Evolutionary conservation across 2,797 vertebrate genomes (phyloP).

Genomic region (Phataginus tetradactyla): DNA sequence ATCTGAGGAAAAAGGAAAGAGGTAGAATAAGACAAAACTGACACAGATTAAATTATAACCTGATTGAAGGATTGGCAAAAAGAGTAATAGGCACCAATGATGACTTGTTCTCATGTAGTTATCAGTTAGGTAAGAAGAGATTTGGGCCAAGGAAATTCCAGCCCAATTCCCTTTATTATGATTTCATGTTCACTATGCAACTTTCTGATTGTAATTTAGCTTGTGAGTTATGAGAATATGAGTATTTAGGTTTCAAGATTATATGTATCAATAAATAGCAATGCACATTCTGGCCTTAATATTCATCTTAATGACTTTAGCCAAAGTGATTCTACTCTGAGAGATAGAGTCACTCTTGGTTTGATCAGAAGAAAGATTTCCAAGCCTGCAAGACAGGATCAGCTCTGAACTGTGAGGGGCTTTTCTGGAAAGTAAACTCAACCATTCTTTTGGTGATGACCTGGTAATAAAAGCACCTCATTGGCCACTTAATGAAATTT

Average conservation of each 20-base stretch:
- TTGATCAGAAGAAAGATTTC: not conserved
- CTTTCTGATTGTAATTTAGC: not conserved
- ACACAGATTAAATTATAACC: not conserved
- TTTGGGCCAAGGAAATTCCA: not conserved
- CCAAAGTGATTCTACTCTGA: not conserved
- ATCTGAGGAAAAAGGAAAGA: not conserved
- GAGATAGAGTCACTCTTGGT: not conserved
- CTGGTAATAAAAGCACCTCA: no score
- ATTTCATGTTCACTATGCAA: not conserved
- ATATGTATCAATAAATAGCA: rapidly evolving
- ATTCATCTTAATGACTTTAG: not conserved
- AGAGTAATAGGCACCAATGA: not conserved
- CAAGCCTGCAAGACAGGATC: not conserved
- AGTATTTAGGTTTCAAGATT: not conserved
- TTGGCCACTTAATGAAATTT: not conserved
- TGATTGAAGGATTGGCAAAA: not conserved
- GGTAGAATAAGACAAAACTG: not conserved
- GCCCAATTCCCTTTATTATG: not conserved
- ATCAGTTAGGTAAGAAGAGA: not conserved
- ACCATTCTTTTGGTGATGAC: not conserved
- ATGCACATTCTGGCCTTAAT: not conserved
- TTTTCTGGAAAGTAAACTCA: not conserved
- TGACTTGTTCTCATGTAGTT: not conserved
- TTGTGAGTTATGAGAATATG: not conserved
- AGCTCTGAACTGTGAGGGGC: not conserved